phyloP scores from a whole-genome alignment of 2,888 invertebrate species.

The Baccha elongata region DNA sequence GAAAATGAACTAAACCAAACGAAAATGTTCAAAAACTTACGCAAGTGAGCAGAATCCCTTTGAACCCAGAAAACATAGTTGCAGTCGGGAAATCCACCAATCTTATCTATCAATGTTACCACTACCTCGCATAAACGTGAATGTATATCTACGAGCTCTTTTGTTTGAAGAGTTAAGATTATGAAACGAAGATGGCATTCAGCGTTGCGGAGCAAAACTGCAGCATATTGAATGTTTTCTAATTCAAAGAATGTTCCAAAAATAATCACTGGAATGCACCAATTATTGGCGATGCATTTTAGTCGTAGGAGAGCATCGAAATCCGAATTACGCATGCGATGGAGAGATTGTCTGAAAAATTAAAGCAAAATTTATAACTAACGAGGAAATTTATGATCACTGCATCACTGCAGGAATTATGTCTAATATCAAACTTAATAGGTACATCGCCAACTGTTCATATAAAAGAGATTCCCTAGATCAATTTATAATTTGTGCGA shows the following conservation, averaged over 20 bases:
- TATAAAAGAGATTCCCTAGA: too few species aligned
- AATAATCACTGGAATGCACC: constrained; percentile 77
- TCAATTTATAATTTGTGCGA: too few species aligned
- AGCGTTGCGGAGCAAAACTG: constrained; percentile 75
- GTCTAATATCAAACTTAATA: too few species aligned
- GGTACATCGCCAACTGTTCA: too few species aligned
- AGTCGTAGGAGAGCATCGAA: constrained; percentile 77
- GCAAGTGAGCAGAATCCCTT: constrained; percentile 75
- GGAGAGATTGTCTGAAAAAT: constrained; percentile 76
- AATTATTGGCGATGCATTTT: constrained; percentile 78
- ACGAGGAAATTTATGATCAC: too few species aligned
- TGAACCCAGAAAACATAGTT: constrained; percentile 77
- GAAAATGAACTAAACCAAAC: neutral
- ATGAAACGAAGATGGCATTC: constrained; percentile 72
- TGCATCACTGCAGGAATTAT: too few species aligned
- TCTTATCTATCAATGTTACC: constrained; percentile 76
- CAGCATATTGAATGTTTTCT: constrained; percentile 76
- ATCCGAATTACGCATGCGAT: constrained; percentile 77
- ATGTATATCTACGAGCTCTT: constrained; percentile 77
- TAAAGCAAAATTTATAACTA: neutral
- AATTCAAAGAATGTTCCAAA: constrained; percentile 76
- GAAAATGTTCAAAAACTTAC: constrained; percentile 70
- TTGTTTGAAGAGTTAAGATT: constrained; percentile 74
- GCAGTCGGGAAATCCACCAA: constrained; percentile 76
- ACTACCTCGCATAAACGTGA: constrained; percentile 78